A percentile compares a stretch with the other conserved stretches of the same genome.
phyloP scores from a whole-genome alignment of 1,140 invertebrate species.

The Rhopalosiphum maidis region DNA sequence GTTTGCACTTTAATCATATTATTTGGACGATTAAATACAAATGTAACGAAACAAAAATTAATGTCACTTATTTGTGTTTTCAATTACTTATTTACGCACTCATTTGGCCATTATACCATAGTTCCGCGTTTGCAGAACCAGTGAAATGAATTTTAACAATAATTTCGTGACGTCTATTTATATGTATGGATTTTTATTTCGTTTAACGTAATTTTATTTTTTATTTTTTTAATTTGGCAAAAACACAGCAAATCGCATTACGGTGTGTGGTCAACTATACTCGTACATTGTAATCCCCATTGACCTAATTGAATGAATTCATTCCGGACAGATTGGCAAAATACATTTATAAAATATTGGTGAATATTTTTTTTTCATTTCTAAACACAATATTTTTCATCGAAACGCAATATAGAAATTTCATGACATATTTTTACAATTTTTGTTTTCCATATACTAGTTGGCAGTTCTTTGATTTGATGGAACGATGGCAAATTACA shows the following conservation, averaged over 20 bases:
- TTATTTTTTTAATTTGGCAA: not conserved
- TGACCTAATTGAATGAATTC: not conserved
- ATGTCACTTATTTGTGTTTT: not conserved
- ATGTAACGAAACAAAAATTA: conserved; percentile 31
- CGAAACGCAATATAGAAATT: not conserved
- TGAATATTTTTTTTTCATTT: not conserved
- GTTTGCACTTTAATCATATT: conserved; percentile 4
- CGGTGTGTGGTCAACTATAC: not conserved
- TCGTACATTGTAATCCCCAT: not conserved
- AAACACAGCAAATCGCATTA: not conserved
- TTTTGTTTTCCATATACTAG: not conserved
- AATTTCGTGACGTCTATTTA: not conserved
- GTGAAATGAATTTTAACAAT: not conserved
- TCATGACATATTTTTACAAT: not conserved
- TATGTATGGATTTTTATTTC: not conserved
- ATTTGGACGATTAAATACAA: conserved; percentile 26
- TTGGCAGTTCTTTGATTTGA: not conserved
- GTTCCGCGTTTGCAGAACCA: not conserved
- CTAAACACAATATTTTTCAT: not conserved
- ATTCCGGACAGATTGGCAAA: not conserved
- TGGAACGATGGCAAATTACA: not conserved
- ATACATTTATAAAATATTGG: not conserved
- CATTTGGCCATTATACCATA: not conserved
- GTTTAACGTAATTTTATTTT: not conserved
- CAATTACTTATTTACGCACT: conserved; percentile 43